phyloP scores from a whole-genome alignment of 2,113 vertebrate genomes.

The Dinomys branickii region DNA sequence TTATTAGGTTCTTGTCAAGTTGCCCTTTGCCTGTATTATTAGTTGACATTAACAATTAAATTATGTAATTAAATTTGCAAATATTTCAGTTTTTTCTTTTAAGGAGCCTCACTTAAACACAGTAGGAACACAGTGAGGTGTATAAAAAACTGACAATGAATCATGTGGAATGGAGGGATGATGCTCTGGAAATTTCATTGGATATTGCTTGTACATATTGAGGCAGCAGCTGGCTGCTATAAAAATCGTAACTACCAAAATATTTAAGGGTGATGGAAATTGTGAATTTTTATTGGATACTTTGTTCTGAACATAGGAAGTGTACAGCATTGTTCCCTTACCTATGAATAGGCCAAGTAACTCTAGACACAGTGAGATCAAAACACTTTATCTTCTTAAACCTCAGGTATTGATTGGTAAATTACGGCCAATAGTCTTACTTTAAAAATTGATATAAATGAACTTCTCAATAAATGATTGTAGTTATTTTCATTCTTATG shows the following conservation, averaged over 20 bases:
- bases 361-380: background rate
- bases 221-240: background rate
- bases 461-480: background rate
- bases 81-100: background rate
- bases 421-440: background rate
- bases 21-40: constrained; percentile 1
- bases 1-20: constrained; percentile 44
- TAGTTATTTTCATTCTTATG: constrained; percentile 20
- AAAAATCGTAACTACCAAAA: background rate
- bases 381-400: background rate
- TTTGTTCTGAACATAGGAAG: background rate
- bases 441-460: background rate
- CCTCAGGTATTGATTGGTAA: background rate
- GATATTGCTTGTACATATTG: background rate
- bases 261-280: background rate
- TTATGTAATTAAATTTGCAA: constrained; percentile 28
- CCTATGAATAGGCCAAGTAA: background rate
- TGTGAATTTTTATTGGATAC: background rate
- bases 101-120: background rate
- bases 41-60: constrained; percentile 44
- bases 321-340: background rate
- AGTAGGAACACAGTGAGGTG: background rate
- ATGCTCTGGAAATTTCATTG: background rate
- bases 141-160: constrained; percentile 34
- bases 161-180: background rate